Evolutionary conservation across 2,113 vertebrate genomes (phyloP), one percentile per base, ranked within the genome.

Genomic region (Brachyhypopomus occidentalis): DNA sequence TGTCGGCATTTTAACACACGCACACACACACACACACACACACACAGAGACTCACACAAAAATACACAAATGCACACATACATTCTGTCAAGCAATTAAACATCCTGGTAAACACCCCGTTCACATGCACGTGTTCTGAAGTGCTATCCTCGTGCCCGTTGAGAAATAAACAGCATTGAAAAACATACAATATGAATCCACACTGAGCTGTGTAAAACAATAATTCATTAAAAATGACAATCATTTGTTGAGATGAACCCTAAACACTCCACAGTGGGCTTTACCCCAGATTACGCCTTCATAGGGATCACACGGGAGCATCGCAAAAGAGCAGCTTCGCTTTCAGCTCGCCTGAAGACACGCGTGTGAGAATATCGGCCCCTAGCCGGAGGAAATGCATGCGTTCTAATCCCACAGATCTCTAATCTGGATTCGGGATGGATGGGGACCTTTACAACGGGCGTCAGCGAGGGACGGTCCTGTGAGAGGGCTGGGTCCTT

Each of bases 391-490:
- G 86, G 82, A 87, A 83, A 84, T 1, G 72, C 71, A 52, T 78
- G 72, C 78, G 82, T 70, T 90, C 84, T 89, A 87, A 91, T 92
- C 92, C 88, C 71, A 77, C 83, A 60, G 86, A 86, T 91, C 90
- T 89, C 83, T 84, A 12, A 88, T 92, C 90, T 88, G 90, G 91
- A 92, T 92, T 90, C 88, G 90, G 80, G 85, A 77, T 58, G 41
- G 85, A 84, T 88, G 88, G 89, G 89, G 84, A 86, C 84, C 80
- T 86, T 86, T 90, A 85, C 89, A 91, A 80, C 81, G 23, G 80
- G 88, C 88, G 78, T 90, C 87, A 91, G 89, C 87, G 83, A 87
- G 75, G 89, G 82, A 82, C 88, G 89, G 92, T 88, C 83, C 70
- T 22, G 34, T 41, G 80, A 79, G 87, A 79, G 67, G 72, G 34